phyloP scores from a whole-genome alignment of 2,888 invertebrate genomes.

The Eubasilissa splendida region DNA sequence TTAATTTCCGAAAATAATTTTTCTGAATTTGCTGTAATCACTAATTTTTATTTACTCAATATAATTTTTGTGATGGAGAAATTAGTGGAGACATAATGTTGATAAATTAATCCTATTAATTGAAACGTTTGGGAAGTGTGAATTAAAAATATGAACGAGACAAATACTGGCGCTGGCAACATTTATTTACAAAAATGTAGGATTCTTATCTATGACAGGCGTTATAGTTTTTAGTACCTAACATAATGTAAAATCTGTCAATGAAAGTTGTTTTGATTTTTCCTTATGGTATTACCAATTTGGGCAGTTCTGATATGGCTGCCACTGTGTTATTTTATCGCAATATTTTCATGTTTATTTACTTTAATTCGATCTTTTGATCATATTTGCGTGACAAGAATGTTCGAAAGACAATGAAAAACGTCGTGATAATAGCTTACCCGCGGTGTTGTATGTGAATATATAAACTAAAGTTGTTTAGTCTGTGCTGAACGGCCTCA shows the following conservation, averaged over 20 bases:
- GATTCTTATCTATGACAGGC: too few relatives aligned
- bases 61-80: too few relatives aligned
- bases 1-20: too few relatives aligned
- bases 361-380: constrained; percentile 63
- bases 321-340: constrained; percentile 69
- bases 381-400: constrained; percentile 39
- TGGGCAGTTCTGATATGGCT: constrained; percentile 66
- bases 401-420: constrained; percentile 51
- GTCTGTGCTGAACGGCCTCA: constrained; percentile 56
- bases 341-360: constrained; percentile 72
- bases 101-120: too few relatives aligned
- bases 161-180: too few relatives aligned
- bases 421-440: constrained; percentile 33
- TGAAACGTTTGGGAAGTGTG: too few relatives aligned
- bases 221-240: too few relatives aligned
- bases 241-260: constrained; percentile 22
- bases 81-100: too few relatives aligned
- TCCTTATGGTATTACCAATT: constrained; percentile 44
- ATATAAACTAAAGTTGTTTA: constrained; percentile 48
- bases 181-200: too few relatives aligned
- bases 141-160: too few relatives aligned
- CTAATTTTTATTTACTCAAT: too few relatives aligned
- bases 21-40: too few relatives aligned
- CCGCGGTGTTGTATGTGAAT: constrained; percentile 47
- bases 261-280: constrained; percentile 43